Base-by-base conservation (phyloP, 2,797 vertebrate genomes). In the Clarias platycephalus region DNA sequence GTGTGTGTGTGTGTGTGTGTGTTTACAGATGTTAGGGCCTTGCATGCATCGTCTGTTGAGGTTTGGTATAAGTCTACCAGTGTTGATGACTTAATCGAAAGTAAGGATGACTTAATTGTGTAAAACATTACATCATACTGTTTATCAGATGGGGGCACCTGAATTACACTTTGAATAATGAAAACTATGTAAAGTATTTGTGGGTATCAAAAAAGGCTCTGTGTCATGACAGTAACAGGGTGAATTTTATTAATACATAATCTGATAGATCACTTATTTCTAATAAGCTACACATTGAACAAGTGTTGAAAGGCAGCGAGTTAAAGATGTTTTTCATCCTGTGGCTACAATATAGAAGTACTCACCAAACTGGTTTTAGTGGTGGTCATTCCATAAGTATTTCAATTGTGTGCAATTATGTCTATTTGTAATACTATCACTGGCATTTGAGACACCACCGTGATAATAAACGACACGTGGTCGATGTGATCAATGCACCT, bases 231-330 rank as follows among this genome's bases (percentile, higher is more conserved):
- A 72, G 44, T 53, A 53, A 53, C 71, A 28, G 49, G 53, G 80
- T 31, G 71, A 64, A 75, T 84, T 58, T 28, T 70, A n/a, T 85
- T 58, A 60, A 68, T 62, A 53, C 81, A 63, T 26, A 16, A 13
- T 12, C 58, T 2, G 34, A 55, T 34, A 57, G 26, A 22, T 22
- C 5, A 1, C 15, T 31, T 68, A 18, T 31, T 84, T 57, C 62
- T 83, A 57, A 67, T 57, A 34, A 15, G 2, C 28, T 77, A 18
- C 20, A 68, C 63, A 57, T 3, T 55, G 8, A 49, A 16, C 58
- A 76, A n/a, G 31, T 55, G 44, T 20, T 26, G 4, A 22, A 49
- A 49, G 67, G n/a, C 68, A 64, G 70, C 37, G 57, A n/a, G 49
- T 53, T 53, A 53, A 49, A 49, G 49, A 53, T 53, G 10, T 12